Evolutionary conservation across 2,797 vertebrate species (phyloP).

Genomic region (Falco naumanni): DNA sequence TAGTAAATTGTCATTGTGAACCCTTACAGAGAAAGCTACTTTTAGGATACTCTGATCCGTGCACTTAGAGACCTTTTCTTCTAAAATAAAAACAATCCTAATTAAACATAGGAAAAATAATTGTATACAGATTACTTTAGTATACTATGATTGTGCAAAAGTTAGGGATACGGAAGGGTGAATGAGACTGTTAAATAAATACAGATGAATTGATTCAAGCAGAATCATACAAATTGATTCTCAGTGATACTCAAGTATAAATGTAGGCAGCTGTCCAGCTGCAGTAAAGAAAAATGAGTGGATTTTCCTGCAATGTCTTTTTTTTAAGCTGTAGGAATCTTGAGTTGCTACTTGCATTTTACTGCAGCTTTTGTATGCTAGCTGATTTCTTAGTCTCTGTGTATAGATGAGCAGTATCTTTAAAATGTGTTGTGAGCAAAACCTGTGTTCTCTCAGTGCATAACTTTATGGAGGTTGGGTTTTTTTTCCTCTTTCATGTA

Average conservation of each 20-base stretch:
- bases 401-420: neutral
- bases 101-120: neutral
- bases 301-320: neutral
- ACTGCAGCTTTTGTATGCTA: neutral
- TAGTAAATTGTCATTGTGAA: neutral
- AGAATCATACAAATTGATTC: neutral
- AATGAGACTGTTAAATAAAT: neutral
- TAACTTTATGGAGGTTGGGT: neutral
- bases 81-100: neutral
- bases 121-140: neutral
- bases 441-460: neutral
- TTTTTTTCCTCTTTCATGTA: slow-evolving; percentile 57
- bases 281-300: neutral
- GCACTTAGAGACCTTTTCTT: neutral
- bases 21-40: neutral
- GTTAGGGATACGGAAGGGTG: neutral
- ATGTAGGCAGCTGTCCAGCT: neutral
- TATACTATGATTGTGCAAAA: neutral
- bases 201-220: neutral
- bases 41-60: neutral
- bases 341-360: neutral
- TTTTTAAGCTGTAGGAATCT: neutral
- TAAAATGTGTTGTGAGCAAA: neutral
- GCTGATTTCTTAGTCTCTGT: neutral
- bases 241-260: neutral